Evolutionary conservation across 2,888 invertebrate species (phyloP), one percentile per base, ranked within the genome.

Genomic region (Epirrhoe alternata): DNA sequence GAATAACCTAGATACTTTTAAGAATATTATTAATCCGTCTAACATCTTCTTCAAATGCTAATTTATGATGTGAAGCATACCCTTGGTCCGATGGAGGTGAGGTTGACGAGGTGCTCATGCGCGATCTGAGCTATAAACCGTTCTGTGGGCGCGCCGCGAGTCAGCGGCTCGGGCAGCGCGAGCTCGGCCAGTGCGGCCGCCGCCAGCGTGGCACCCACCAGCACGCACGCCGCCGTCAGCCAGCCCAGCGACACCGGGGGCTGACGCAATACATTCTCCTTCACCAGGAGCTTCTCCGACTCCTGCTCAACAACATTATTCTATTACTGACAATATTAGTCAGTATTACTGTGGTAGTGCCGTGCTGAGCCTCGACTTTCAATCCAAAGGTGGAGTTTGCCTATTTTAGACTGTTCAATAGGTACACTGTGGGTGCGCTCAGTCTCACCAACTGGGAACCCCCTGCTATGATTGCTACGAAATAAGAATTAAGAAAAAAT

Each of bases 31-130:
- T n/a, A n/a, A n/a, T n/a, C n/a, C n/a, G n/a, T n/a, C n/a, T n/a
- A n/a, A n/a, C n/a, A n/a, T n/a, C n/a, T n/a, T n/a, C n/a, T n/a
- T n/a, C n/a, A n/a, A n/a, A n/a, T n/a, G n/a, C n/a, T n/a, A n/a
- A n/a, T n/a, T n/a, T n/a, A n/a, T n/a, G n/a, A n/a, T n/a, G 30
- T 14, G 17, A 35, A 5, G 33, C 35, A 10, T 30, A 66, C 94
- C 81, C 95, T 82, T 0, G 95, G 94, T 0, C 95, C 96, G 62
- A 95, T 92, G 51, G 91, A 85, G 12, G 95, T 95, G 72, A 95
- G 87, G 77, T 95, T 94, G 73, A 94, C 92, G 67, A 97, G 92
- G 81, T 95, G 95, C 47, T 94, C 92, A 83, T 95, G 94, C 1
- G 97, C 96, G 30, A 94, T 86, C 81, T 95, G 95, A 0, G 95